These are phyloP conservation scores for Rattus norvegicus DNA, from an alignment of 2,113 vertebrate species.

Conservation along the genomic window DNA sequence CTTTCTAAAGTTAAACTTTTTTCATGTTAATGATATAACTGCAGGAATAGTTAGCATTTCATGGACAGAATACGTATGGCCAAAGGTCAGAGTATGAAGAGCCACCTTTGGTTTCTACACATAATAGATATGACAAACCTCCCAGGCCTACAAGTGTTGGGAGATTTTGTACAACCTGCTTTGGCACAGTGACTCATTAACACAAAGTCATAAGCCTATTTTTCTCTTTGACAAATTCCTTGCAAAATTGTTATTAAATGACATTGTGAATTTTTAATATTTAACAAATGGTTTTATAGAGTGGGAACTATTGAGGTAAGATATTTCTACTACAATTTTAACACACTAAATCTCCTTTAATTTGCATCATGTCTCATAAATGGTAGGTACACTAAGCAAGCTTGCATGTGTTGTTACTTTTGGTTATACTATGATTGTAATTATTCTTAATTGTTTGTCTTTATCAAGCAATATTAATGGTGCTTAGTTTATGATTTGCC, in stretches of 20 bases:
- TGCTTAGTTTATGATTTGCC: neutral
- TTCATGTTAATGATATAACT: neutral
- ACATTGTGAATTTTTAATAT: neutral
- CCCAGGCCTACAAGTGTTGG: neutral
- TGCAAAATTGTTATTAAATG: neutral
- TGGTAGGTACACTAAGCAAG: neutral
- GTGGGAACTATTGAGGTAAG: neutral
- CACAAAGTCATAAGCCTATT: neutral
- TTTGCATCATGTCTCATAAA: slow-evolving; percentile 26
- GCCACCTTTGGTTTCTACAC: neutral
- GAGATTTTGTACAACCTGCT: neutral
- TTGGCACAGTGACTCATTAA: neutral
- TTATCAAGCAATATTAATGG: slow-evolving; percentile 26
- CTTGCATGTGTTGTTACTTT: neutral
- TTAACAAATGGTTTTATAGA: neutral
- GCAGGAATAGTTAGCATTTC: neutral
- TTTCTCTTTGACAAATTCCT: slow-evolving; percentile 14
- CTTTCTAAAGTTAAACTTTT: neutral
- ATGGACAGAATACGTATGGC: neutral
- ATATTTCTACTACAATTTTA: slow-evolving; percentile 1
- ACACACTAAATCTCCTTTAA: neutral
- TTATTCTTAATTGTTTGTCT: slow-evolving; percentile 56
- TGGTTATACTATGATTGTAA: neutral
- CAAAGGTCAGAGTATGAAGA: neutral
- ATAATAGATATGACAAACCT: neutral